Conservation (phyloP, 2,797 vertebrate genomes). For the Sebastes matsubarae region DNA sequence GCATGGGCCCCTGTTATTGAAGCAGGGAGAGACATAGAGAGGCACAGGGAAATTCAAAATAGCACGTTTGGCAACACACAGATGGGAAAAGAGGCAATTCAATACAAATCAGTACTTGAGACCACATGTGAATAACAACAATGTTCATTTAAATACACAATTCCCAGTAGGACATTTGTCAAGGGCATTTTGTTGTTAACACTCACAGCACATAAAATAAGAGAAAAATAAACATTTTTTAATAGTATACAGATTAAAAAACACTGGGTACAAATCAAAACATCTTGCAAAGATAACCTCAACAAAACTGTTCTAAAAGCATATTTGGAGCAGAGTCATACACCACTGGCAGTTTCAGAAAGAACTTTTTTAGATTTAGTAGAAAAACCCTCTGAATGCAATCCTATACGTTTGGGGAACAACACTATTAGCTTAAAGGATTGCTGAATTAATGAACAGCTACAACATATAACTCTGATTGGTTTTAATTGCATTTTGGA, state of each 20-base stretch:
- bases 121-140: constrained; percentile 41
- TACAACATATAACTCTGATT: not conserved
- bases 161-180: constrained; percentile 14
- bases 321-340: constrained; percentile 67
- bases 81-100: constrained; percentile 54
- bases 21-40: constrained; percentile 91
- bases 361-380: not conserved
- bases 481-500: not conserved
- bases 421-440: not conserved
- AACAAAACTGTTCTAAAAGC: constrained; percentile 6
- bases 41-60: constrained; percentile 92
- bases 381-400: not conserved
- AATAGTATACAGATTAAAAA: not conserved
- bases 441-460: constrained; percentile 3
- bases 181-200: constrained; percentile 12
- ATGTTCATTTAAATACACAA: constrained; percentile 35
- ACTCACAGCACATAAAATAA: constrained; percentile 4
- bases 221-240: not conserved
- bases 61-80: constrained; percentile 84
- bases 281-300: not conserved
- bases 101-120: constrained; percentile 38
- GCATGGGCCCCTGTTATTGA: constrained; percentile 95
- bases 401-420: not conserved
- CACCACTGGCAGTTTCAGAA: constrained; percentile 61
- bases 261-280: not conserved